Evolutionary conservation across 2,888 invertebrate genomes (phyloP), one percentile per base, ranked within the genome.

Genomic region (Drosophila austrosaltans): DNA sequence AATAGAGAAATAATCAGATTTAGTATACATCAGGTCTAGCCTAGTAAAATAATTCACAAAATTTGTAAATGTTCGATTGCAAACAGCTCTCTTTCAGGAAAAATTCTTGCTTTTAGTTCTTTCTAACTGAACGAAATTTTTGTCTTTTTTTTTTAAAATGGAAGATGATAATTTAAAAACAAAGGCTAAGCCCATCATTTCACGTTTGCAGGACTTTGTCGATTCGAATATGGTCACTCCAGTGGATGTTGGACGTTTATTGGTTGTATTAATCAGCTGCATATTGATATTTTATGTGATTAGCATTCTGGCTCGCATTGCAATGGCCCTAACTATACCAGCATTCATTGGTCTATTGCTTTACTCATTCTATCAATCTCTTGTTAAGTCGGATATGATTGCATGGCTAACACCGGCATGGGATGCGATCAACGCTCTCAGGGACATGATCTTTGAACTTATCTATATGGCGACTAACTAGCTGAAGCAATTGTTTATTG

Each of bases 301-400:
- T 7, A 6, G 58, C 30, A n/a, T 16, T 6, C 6, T 75, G 6
- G 48, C 66, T 5, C 75, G 76, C 7, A 8, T 78, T 36, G 39
- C 66, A 20, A 12, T 62, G 12, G 10, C 75, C 0, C 1, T 70
- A 10, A 12, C 40, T 20, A 2, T 56, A 12, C 63, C 56, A 20
- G 42, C n/a, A n/a, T 6, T 72, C 22, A 30, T 62, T 6, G 44
- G 42, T 7, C 25, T 53, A 25, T 12, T 32, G 8, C 25, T 59
- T 16, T 32, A 67, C 2, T 20, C 20, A n/a, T n/a, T 64, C 22
- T 72, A 70, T 12, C 56, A 56, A 5, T 42, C 48, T 39, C 28
- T 70, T 12, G 53, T 16, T 25, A 12, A 28, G 12, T 3, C 12
- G 20, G 71, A 72, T 22, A 12, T 53, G 7, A 3, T 10, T 0